A percentile compares a stretch with the other conserved stretches of the same genome.
These are phyloP conservation scores for Sinocyclocheilus rhinocerous DNA, from an alignment of 2,113 vertebrate species.

Conservation along the genomic window DNA sequence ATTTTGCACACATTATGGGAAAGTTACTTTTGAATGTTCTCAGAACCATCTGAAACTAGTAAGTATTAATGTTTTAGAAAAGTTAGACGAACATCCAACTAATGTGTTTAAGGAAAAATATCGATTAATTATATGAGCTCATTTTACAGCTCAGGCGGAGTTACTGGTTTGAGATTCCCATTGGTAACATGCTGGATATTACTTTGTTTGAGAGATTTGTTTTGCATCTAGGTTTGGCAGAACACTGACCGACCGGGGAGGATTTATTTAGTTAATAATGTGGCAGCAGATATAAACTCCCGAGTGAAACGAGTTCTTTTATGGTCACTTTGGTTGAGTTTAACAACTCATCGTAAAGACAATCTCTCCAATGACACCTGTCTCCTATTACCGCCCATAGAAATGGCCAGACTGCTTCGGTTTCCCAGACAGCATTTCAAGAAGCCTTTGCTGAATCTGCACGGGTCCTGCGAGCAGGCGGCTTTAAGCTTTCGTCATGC, in stretches of 20 bases:
- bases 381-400: slow-evolving; percentile 33
- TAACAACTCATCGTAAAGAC: slow-evolving; percentile 31
- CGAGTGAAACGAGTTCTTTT: slow-evolving; percentile 24
- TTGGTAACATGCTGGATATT: neutral
- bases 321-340: slow-evolving; percentile 31
- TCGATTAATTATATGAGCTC: too few species aligned
- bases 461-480: neutral
- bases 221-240: slow-evolving; percentile 10
- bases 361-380: slow-evolving; percentile 26
- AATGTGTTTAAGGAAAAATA: too few species aligned
- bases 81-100: too few species aligned
- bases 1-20: too few species aligned
- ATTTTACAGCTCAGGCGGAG: neutral
- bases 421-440: slow-evolving; percentile 35
- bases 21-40: too few species aligned
- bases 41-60: too few species aligned
- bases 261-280: slow-evolving; percentile 49
- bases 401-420: slow-evolving; percentile 8
- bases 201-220: neutral
- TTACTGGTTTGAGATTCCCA: neutral
- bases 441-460: slow-evolving; percentile 27
- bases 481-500: slow-evolving; percentile 27
- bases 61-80: too few species aligned
- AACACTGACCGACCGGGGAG: neutral
- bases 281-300: neutral